phyloP scores from a whole-genome alignment of 2,888 invertebrate species.

The Vanessa cardui region DNA sequence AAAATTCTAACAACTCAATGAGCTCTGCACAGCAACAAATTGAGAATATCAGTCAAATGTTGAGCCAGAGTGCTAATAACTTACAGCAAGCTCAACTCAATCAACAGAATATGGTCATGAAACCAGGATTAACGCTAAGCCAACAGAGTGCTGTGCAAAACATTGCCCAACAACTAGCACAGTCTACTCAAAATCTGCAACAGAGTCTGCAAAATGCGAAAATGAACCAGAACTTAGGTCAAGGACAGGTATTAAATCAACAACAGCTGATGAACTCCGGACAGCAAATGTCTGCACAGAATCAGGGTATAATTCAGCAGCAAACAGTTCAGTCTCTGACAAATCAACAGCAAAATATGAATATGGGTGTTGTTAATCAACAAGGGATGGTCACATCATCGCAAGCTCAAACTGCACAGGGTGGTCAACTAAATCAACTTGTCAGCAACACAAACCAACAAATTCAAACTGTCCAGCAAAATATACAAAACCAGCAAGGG shows the following conservation, averaged over 20 bases:
- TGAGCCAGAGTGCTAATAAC: conserved; percentile 77
- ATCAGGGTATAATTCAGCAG: conserved; percentile 70
- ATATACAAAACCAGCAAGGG: conserved; percentile 69
- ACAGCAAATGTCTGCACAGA: conserved; percentile 72
- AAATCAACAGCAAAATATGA: conserved; percentile 74
- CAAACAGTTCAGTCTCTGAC: conserved; percentile 72
- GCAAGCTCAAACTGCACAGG: conserved; percentile 64
- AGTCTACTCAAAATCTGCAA: conserved; percentile 70
- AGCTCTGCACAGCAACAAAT: conserved; percentile 85
- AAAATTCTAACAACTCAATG: conserved; percentile 70
- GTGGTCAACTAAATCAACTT: conserved; percentile 75
- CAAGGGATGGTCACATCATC: conserved; percentile 69
- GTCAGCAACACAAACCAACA: conserved; percentile 72
- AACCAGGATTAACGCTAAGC: conserved; percentile 70
- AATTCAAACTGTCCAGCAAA: conserved; percentile 76
- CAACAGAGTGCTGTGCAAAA: conserved; percentile 77
- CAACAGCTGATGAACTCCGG: conserved; percentile 78
- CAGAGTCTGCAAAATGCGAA: conserved; percentile 77
- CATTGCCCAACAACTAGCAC: conserved; percentile 74
- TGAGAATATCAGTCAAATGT: conserved; percentile 84
- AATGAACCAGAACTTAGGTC: conserved; percentile 69
- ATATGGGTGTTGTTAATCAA: conserved; percentile 74
- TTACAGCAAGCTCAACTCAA: conserved; percentile 72
- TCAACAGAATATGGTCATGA: conserved; percentile 75
- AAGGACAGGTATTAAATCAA: conserved; percentile 72